Percentiles rank a stretch among this genome's conserved stretches.
Evolutionary conservation across 2,113 vertebrate species (phyloP).

Genomic region (Tinamus guttatus): DNA sequence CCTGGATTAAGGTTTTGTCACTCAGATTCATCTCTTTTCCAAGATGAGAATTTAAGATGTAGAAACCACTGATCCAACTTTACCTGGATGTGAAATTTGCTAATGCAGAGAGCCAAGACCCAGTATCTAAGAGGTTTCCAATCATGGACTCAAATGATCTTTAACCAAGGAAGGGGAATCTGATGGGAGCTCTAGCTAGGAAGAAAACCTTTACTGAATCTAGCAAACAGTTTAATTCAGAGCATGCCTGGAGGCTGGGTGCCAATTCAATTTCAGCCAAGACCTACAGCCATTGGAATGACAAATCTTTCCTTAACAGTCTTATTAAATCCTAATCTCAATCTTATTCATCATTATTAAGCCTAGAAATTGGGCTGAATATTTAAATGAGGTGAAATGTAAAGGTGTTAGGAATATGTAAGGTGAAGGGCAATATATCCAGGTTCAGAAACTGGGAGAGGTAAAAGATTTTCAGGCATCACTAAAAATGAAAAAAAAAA

Average conservation of each 20-base stretch:
- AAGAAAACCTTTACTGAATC: not conserved
- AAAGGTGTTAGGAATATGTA: slow-evolving; percentile 21
- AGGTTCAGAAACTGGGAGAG: slow-evolving; percentile 14
- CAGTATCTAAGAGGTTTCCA: not conserved
- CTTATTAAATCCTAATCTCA: slow-evolving; percentile 82
- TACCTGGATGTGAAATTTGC: not conserved
- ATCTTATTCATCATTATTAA: slow-evolving; percentile 83
- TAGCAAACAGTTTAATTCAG: not conserved
- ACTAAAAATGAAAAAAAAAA: not conserved
- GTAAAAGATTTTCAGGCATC: not conserved
- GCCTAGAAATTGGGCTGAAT: slow-evolving; percentile 76
- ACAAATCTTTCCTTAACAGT: slow-evolving; percentile 80
- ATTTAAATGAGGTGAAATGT: slow-evolving; percentile 78
- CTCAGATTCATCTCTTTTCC: not conserved
- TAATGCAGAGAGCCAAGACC: not conserved
- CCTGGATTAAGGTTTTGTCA: not conserved
- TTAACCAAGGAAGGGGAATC: not conserved
- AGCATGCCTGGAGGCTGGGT: not conserved
- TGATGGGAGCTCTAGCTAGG: not conserved
- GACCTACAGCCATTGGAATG: slow-evolving; percentile 68
- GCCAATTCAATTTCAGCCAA: slow-evolving; percentile 70
- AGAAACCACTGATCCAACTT: not conserved
- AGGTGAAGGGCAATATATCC: slow-evolving; percentile 17
- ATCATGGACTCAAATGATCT: not conserved
- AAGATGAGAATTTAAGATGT: not conserved